Base-by-base conservation (phyloP, 1,140 invertebrate genomes). In the Bombus superbus region DNA sequence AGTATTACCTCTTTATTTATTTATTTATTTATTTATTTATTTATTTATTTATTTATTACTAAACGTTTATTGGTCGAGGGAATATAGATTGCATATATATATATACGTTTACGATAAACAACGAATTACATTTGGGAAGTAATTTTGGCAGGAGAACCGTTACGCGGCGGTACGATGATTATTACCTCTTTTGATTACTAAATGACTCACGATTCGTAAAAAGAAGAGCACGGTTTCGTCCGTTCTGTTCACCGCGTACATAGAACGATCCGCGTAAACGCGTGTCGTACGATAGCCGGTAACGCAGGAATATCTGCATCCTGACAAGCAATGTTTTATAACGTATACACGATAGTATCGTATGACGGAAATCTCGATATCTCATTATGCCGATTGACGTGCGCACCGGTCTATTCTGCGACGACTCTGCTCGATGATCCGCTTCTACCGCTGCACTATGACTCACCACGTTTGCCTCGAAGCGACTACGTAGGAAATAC, bases 331-430 rank as follows among this genome's bases (percentile, higher is more conserved):
- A 9, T 13, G 38, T 77, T 77, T 77, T 40, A 64, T 64, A 77
- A 77, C 5, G 59, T 32, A 62, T 32, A 25, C 22, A 22, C 53
- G 80, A 47, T 64, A 35, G 57, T 42, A 42, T 53, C n/a, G 57
- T 32, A 35, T 15, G 35, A 42, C 32, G 59, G 44, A 83, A 57
- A 42, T 83, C 73, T 77, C 13, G 62, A 83, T 68, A n/a, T 75
- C 44, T 74, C 40, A 47, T 68, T 76, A 76, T 44, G 4, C 1
- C 32, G 62, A 69, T 47, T 32, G 62, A 72, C 40, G 18, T 25
- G 18, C 75, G 35, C 25, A 71, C 35, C 47, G 35, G 35, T 3
- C 42, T 32, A 59, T 74, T n/a, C 62, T 15, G 40, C 66, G 62
- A 38, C 44, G 28, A 22, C 53, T 47, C 42, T 77, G 53, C 38